Evolutionary conservation across 1,140 invertebrate species (phyloP).

Genomic region (Copidosoma floridanum): DNA sequence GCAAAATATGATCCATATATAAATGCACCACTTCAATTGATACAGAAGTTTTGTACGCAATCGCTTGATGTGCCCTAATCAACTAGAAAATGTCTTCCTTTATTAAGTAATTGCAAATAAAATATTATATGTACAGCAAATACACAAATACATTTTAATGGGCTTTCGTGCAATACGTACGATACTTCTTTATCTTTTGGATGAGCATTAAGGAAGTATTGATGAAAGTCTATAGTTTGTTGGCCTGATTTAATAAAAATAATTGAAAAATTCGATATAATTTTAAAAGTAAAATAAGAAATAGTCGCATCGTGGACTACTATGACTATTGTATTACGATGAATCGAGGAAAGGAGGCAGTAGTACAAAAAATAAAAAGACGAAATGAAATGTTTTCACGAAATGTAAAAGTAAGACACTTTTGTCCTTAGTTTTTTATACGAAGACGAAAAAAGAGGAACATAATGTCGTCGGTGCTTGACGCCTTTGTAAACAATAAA

Average conservation of each 20-base stretch:
- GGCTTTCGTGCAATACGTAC: conserved; percentile 41
- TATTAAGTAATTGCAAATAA: conserved; percentile 37
- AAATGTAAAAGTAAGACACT: conserved; percentile 39
- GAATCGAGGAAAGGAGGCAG: conserved; percentile 27
- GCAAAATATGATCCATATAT: too few relatives aligned
- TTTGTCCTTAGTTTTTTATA: conserved; percentile 53
- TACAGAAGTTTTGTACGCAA: conserved; percentile 43
- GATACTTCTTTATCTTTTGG: conserved; percentile 39
- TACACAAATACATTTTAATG: conserved; percentile 21
- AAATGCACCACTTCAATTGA: too few relatives aligned
- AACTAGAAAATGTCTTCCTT: conserved; percentile 51
- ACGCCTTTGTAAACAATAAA: conserved; percentile 36
- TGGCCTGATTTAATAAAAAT: background rate
- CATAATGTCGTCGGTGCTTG: conserved; percentile 33
- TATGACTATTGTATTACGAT: conserved; percentile 31
- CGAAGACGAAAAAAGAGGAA: conserved; percentile 29
- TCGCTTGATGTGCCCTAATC: conserved; percentile 37
- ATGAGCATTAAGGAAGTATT: too few relatives aligned
- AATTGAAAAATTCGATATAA: conserved; percentile 22
- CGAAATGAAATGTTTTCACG: conserved; percentile 14
- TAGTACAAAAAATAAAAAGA: conserved; percentile 49
- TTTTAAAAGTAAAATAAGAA: conserved; percentile 25
- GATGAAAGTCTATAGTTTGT: background rate
- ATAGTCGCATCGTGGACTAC: too few relatives aligned
- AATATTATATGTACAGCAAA: conserved; percentile 28